These are phyloP conservation scores for Halichoerus grypus DNA, from an alignment of 2,113 vertebrate genomes.

Conservation along the genomic window DNA sequence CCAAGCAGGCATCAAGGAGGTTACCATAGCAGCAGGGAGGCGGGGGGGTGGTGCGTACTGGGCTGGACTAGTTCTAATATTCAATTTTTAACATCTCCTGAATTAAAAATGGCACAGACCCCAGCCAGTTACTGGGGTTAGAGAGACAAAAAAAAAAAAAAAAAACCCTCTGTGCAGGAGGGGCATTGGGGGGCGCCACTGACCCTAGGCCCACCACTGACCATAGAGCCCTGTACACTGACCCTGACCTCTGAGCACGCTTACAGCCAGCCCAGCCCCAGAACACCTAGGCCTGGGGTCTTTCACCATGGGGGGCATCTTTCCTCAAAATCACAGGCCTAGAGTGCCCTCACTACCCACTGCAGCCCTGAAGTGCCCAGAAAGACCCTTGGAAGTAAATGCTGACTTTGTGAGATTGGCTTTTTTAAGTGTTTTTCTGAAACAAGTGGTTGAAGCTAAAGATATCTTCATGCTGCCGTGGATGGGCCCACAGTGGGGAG, in stretches of 20 bases:
- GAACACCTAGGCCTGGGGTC: not conserved
- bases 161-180: not conserved
- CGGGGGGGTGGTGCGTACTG: too few relatives aligned
- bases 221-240: not conserved
- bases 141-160: not conserved
- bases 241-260: not conserved
- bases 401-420: not conserved
- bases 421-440: not conserved
- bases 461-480: not conserved
- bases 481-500: not conserved
- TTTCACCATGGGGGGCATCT: not conserved
- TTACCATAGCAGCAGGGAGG: fast-evolving
- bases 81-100: not conserved
- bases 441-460: not conserved
- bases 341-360: not conserved
- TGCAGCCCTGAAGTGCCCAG: not conserved
- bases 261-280: not conserved
- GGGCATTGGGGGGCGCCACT: not conserved
- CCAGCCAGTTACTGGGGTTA: not conserved
- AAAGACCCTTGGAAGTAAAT: not conserved
- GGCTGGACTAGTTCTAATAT: not conserved
- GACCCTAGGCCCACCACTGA: not conserved
- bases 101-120: not conserved
- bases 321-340: not conserved
- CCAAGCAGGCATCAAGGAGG: not conserved